Conservation (phyloP, 2,888 invertebrate genomes). For the Anodontia alba region DNA sequence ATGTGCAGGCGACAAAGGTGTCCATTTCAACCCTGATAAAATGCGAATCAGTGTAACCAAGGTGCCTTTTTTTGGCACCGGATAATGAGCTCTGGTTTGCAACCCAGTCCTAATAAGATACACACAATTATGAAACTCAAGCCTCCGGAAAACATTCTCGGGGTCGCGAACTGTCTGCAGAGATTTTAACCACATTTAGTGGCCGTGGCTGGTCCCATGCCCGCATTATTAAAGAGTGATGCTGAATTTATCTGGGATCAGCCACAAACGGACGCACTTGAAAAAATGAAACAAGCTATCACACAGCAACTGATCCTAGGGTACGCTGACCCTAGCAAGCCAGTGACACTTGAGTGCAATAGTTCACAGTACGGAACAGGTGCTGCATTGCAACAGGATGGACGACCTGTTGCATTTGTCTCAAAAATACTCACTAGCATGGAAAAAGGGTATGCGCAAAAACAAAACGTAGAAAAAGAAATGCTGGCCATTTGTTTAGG, state of each 20-base stretch:
- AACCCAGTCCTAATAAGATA: constrained; percentile 17
- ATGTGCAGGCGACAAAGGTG: constrained; percentile 28
- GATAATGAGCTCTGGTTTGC: constrained; percentile 8
- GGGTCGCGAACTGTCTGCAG: constrained; percentile 27
- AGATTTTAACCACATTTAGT: constrained; percentile 39
- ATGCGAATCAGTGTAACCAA: constrained; percentile 7
- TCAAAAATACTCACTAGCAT: constrained; percentile 63
- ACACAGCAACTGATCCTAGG: constrained; percentile 26
- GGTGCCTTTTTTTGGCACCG: constrained; percentile 31
- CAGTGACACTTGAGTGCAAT: too few species aligned
- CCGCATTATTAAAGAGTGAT: neutral
- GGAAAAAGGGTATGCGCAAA: constrained; percentile 65
- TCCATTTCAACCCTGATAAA: constrained; percentile 22
- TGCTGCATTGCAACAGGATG: constrained; percentile 62
- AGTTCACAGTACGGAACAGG: constrained; percentile 64
- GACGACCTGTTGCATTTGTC: constrained; percentile 65
- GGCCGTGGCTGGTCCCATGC: constrained; percentile 29
- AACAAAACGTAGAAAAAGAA: constrained; percentile 70
- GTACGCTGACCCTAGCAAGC: constrained; percentile 22
- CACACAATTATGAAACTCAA: constrained; percentile 30
- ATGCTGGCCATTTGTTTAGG: constrained; percentile 55
- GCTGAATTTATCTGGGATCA: constrained; percentile 24
- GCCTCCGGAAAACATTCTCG: constrained; percentile 14
- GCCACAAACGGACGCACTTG: too few species aligned
- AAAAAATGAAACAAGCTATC: constrained; percentile 11